Percentiles rank a stretch among this genome's conserved stretches.
Conservation (phyloP, 1,140 invertebrate species). For the Pollicipes pollicipes region DNA sequence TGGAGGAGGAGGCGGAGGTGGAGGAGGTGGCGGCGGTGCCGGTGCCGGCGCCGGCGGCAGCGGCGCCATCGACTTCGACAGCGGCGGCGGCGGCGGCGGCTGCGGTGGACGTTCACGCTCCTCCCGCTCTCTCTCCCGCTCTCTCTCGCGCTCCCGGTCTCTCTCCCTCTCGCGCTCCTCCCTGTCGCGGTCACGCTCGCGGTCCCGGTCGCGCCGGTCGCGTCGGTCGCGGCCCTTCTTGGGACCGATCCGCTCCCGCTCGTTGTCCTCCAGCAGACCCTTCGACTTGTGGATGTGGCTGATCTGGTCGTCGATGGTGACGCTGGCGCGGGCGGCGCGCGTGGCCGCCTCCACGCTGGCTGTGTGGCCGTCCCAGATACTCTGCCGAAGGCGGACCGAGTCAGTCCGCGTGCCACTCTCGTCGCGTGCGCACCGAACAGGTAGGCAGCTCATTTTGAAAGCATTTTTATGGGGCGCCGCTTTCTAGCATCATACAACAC, state of each 20-base stretch:
- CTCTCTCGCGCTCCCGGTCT: no score
- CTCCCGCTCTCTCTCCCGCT: no score
- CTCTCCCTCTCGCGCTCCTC: conserved; percentile 24
- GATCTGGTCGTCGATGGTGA: conserved; percentile 91
- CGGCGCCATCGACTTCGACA: conserved; percentile 28
- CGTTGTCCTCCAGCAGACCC: conserved; percentile 78
- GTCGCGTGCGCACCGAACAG: no score
- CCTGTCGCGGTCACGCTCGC: conserved; percentile 26
- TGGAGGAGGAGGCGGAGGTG: conserved; percentile 20
- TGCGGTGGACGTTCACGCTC: conserved; percentile 22
- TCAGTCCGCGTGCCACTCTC: no score
- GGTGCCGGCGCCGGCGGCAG: conserved; percentile 22
- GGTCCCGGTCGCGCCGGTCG: conserved; percentile 25
- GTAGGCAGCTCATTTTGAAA: no score
- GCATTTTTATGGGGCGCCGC: no score
- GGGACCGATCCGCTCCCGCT: conserved; percentile 71
- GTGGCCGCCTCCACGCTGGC: conserved; percentile 82
- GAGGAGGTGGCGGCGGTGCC: conserved; percentile 25
- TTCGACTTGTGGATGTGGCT: conserved; percentile 90
- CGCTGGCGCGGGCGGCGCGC: conserved; percentile 76
- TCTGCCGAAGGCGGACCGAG: conserved; percentile 30
- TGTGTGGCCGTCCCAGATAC: conserved; percentile 97
- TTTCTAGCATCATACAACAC: no score
- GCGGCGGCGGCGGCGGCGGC: conserved; percentile 25
- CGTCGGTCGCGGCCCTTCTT: conserved; percentile 31